Base-by-base conservation (phyloP, 2,797 vertebrate species). In the Mareca strepera region DNA sequence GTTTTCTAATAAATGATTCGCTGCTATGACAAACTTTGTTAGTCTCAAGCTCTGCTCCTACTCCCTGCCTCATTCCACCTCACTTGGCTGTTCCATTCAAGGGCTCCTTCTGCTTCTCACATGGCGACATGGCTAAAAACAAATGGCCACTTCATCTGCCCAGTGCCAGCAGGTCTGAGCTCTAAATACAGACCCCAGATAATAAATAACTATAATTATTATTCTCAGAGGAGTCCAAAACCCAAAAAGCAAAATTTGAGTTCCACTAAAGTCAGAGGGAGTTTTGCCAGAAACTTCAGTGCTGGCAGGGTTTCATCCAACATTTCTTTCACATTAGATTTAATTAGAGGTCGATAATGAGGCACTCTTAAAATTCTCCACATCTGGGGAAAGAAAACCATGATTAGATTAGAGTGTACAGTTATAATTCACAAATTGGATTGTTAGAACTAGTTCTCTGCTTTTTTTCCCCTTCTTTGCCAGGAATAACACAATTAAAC, bases 401-500 rank as follows among this genome's bases (percentile, higher is more conserved):
- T 86, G 86, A 92, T 95, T 86, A 94, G 92, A 90, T 96, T 92
- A 95, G 90, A 95, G 70, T 96, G 91, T 93, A 74, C 85, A 92
- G 92, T 62, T 93, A 97, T 94, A 97, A 95, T 93, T 95, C 94
- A 95, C 90, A 96, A 96, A 96, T 94, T 88, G 91, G 94, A 97
- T 92, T 96, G 94, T 21, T 92, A 94, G 87, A 96, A 94, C 87
- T 82, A 82, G 84, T 95, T 95, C 83, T 88, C 74, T 70, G 72
- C 77, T 89, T 94, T 91, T 93, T 92, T 70, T 5, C 83, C 29
- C 41, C 77, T 74, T 80, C 86, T 86, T 92, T 88, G 85, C 88
- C 90, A 95, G 95, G 78, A 95, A 96, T 96, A 96, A 96, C 90
- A 95, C 90, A 92, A 95, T 95, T 96, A 96, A 96, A 95, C 64